Base-by-base conservation (phyloP, 1,140 invertebrate species). In the Laupala kohalensis region DNA sequence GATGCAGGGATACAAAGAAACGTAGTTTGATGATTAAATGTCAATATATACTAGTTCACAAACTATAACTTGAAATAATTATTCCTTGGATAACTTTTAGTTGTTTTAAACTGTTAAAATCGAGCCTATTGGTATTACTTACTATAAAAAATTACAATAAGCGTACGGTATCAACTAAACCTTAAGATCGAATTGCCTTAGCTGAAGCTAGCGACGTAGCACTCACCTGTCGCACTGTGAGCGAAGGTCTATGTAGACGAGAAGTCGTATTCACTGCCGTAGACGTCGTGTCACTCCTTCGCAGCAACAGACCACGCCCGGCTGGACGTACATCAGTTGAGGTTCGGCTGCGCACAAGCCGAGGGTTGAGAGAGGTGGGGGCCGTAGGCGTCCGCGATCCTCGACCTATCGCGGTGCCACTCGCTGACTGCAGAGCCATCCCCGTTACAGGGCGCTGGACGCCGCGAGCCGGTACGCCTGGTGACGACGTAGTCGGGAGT, bases 301-400 rank as follows among this genome's bases (percentile, higher is more conserved):
- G 3, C 26, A 64, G 25, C 62, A 15, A 25, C 6, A 25, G 27
- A 9, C 64, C 27, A 2, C 63, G n/a, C 3, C 63, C 28, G 26
- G 64, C 62, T 19, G 70, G 70, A 6, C 53, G n/a, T 2, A 72
- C 67, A 26, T 72, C 71, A 6, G 71, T 64, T 6, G 63, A 63
- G 25, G 69, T 71, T 13, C 71, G 67, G 25, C 71, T 72, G 19
- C 67, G 66, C 53, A 69, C 71, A 26, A 72, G 53, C 25, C 30
- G 25, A 13, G 71, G 71, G 28, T 53, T 71, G 63, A 25, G 67
- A 9, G 29, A 4, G 6, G 30, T 37, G 6, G 30, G 19, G 9
- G 37, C 37, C 37, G 37, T 53, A 9, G 37, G 9, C 37, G 37
- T 19, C 37, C 9, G 9, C 37, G 37, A 53, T n/a, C n/a, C n/a